phyloP scores from a whole-genome alignment of 2,797 vertebrate genomes.

The Siniperca undulata region DNA sequence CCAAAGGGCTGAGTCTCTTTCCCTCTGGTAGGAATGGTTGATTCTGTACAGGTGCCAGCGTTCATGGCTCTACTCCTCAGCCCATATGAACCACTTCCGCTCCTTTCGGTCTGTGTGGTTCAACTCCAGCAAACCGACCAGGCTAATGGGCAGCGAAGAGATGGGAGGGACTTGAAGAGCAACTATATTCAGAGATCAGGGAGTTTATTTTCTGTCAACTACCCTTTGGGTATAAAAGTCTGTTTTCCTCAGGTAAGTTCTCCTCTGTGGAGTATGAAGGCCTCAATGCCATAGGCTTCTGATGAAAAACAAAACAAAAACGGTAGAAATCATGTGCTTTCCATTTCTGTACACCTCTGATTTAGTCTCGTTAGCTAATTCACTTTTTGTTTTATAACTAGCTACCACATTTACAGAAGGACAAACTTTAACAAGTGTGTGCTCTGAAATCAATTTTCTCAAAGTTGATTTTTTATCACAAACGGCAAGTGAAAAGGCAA shows the following conservation, averaged over 20 bases:
- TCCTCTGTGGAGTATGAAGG: slow-evolving; percentile 82
- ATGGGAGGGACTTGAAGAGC: slow-evolving; percentile 77
- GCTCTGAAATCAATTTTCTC: slow-evolving; percentile 67
- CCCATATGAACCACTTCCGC: slow-evolving; percentile 59
- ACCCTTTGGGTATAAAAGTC: slow-evolving; percentile 80
- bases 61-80: slow-evolving; percentile 76
- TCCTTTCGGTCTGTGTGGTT: slow-evolving; percentile 49
- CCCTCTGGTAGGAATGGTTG: slow-evolving; percentile 85
- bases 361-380: slow-evolving; percentile 73
- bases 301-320: slow-evolving; percentile 67
- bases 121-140: slow-evolving; percentile 56
- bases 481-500: slow-evolving; percentile 78
- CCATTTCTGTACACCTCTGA: slow-evolving; percentile 80
- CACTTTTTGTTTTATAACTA: slow-evolving; percentile 54
- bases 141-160: slow-evolving; percentile 64
- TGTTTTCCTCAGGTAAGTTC: slow-evolving; percentile 75
- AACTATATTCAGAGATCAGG: slow-evolving; percentile 72
- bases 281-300: slow-evolving; percentile 82
- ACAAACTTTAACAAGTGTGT: slow-evolving; percentile 69
- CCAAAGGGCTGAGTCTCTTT: slow-evolving; percentile 81
- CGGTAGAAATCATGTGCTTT: slow-evolving; percentile 78
- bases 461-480: slow-evolving; percentile 47
- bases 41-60: slow-evolving; percentile 85
- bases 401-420: slow-evolving; percentile 77
- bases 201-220: slow-evolving; percentile 60